These are phyloP conservation scores for Aleadryas rufinucha DNA, from an alignment of 2,113 vertebrate species.

Conservation along the genomic window DNA sequence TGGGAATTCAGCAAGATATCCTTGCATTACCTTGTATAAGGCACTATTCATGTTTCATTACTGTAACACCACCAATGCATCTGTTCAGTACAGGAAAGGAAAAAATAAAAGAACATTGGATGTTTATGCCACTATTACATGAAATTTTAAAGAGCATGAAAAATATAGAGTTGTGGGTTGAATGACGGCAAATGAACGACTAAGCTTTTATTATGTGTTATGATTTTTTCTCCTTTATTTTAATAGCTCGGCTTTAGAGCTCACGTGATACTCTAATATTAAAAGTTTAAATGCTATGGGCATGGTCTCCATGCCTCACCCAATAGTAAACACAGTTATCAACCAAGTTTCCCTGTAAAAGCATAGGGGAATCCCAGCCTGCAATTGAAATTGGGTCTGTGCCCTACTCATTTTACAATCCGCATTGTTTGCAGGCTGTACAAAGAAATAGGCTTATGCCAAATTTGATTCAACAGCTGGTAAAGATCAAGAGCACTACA, in stretches of 20 bases:
- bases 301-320: neutral
- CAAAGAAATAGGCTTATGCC: neutral
- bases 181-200: neutral
- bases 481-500: neutral
- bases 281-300: neutral
- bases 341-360: neutral
- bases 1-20: neutral
- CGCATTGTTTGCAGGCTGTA: neutral
- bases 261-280: neutral
- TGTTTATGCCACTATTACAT: neutral
- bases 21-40: neutral
- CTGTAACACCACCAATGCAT: neutral
- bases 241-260: neutral
- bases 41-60: neutral
- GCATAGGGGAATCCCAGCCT: constrained; percentile 43
- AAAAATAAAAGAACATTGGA: neutral
- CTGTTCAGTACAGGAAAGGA: neutral
- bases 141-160: neutral
- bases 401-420: constrained; percentile 19
- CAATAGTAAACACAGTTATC: constrained; percentile 27
- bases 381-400: constrained; percentile 5
- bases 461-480: constrained; percentile 1
- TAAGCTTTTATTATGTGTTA: neutral
- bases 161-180: neutral
- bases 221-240: neutral